Conservation (phyloP, 1,140 invertebrate species). For the Drosophila burlai region DNA sequence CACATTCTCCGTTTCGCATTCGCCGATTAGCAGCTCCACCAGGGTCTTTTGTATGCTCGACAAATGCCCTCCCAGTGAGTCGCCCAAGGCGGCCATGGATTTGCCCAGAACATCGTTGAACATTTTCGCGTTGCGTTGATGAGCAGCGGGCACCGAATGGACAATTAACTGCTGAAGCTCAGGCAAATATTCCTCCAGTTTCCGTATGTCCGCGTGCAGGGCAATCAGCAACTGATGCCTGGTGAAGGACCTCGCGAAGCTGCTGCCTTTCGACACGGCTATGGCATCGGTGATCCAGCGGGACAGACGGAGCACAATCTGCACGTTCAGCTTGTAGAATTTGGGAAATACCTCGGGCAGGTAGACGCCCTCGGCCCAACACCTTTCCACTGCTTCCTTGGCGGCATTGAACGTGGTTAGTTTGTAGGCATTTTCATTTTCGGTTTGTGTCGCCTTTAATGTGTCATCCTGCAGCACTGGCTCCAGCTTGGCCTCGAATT, state of each 20-base stretch:
- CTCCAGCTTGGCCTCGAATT: conserved; percentile 83
- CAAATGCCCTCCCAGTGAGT: conserved; percentile 49
- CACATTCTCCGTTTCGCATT: conserved; percentile 74
- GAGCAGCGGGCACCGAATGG: conserved; percentile 35
- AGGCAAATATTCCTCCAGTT: conserved; percentile 60
- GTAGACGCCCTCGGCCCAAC: conserved; percentile 92
- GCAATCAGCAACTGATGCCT: conserved; percentile 63
- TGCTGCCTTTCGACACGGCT: conserved; percentile 33
- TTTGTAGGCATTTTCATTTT: conserved; percentile 28
- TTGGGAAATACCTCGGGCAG: conserved; percentile 90
- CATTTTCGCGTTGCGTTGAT: conserved; percentile 35
- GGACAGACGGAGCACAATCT: conserved; percentile 91
- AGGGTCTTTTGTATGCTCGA: conserved; percentile 58
- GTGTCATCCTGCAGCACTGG: conserved; percentile 62
- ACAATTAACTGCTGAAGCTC: conserved; percentile 51
- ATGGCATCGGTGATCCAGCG: conserved; percentile 88
- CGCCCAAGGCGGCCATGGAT: conserved; percentile 55
- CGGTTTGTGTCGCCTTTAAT: conserved; percentile 3
- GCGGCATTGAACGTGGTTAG: conserved; percentile 73
- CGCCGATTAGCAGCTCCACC: conserved; percentile 67
- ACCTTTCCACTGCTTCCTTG: conserved; percentile 86
- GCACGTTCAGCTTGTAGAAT: conserved; percentile 95
- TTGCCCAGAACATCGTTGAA: conserved; percentile 64
- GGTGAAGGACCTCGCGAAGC: conserved; percentile 38
- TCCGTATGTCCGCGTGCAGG: conserved; percentile 67